Conservation (phyloP, 1,140 invertebrate species). For the Battus philenor region DNA sequence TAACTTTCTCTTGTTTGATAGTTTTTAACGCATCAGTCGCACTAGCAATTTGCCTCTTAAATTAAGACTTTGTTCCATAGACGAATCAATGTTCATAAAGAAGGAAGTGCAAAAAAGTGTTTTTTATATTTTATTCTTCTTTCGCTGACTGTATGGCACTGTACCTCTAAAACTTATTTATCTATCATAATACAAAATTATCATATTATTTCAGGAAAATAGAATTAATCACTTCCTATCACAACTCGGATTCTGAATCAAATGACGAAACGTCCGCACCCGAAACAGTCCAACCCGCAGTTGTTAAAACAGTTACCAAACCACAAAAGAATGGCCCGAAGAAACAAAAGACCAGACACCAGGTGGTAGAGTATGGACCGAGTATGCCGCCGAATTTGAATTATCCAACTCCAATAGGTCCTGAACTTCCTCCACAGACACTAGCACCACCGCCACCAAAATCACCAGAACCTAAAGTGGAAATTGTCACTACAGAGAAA, state of each 20-base stretch:
- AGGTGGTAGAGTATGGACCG: slow-evolving; percentile 44
- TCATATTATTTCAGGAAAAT: slow-evolving; percentile 51
- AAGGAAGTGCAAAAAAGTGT: no score
- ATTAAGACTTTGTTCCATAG: no score
- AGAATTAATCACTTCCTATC: slow-evolving; percentile 64
- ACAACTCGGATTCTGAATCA: slow-evolving; percentile 65
- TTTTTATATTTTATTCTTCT: no score
- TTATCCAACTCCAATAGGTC: slow-evolving; percentile 50
- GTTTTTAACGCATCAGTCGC: no score
- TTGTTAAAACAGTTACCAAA: slow-evolving; percentile 21
- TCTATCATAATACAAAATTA: slow-evolving; percentile 12
- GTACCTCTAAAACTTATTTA: slow-evolving; percentile 4
- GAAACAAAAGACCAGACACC: slow-evolving; percentile 38
- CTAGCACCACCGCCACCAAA: slow-evolving; percentile 18
- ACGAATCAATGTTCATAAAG: no score
- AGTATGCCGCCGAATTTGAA: slow-evolving; percentile 43
- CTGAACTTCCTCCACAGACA: slow-evolving; percentile 47
- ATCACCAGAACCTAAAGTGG: slow-evolving; percentile 22
- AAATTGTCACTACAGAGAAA: slow-evolving; percentile 18
- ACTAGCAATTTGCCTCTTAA: no score
- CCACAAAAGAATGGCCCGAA: slow-evolving; percentile 30
- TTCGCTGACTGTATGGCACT: no score
- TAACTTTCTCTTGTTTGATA: no score
- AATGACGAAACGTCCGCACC: slow-evolving; percentile 48
- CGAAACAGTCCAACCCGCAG: slow-evolving; percentile 18